Percentiles rank a stretch among this genome's conserved stretches.
Conservation (phyloP, 2,113 vertebrate genomes). For the Tamias sibiricus region DNA sequence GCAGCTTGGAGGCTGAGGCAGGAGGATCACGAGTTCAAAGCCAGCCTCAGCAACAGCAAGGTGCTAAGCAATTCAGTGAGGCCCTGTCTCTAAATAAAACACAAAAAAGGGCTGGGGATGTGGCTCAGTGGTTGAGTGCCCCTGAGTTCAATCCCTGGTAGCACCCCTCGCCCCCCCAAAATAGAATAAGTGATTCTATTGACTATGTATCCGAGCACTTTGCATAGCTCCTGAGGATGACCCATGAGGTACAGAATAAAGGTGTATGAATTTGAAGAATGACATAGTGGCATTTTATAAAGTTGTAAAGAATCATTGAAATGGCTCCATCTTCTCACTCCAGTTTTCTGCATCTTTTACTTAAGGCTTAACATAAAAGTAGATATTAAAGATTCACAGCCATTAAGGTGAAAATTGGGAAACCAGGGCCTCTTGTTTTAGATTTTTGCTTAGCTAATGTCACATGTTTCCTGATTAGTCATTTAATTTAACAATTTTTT, state of each 20-base stretch:
- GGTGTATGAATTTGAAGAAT: background rate
- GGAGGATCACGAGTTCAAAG: no score
- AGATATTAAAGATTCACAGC: background rate
- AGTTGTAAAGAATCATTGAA: background rate
- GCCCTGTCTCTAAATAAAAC: no score
- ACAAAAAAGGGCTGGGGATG: no score
- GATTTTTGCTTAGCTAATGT: constrained; percentile 20
- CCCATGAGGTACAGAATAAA: background rate
- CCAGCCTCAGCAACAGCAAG: no score
- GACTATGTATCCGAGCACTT: background rate
- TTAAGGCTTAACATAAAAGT: constrained; percentile 3
- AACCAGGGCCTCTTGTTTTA: background rate
- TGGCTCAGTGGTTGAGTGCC: no score
- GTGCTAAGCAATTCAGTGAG: no score
- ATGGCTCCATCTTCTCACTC: background rate
- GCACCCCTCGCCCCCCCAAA: no score
- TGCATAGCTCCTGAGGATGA: background rate
- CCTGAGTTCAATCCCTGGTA: no score
- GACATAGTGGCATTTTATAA: background rate
- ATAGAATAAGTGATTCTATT: background rate
- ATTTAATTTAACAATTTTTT: constrained; percentile 2
- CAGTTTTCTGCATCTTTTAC: background rate
- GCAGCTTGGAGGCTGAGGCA: no score
- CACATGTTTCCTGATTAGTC: background rate
- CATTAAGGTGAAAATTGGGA: background rate